Base-by-base conservation (phyloP, 1,140 invertebrate genomes). In the Vanessa atalanta region DNA sequence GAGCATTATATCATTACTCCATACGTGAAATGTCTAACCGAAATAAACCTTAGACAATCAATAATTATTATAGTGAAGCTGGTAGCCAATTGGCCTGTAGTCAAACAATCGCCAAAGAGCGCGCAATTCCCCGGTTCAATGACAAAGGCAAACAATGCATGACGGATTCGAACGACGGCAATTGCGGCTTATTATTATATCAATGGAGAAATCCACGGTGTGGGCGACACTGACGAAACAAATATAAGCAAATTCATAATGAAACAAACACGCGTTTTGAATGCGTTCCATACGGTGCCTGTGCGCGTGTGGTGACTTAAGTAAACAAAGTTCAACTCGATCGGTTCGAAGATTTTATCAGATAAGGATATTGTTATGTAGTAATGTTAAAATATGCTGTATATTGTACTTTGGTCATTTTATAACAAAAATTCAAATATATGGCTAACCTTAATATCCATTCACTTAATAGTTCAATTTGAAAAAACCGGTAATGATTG, bases 181-280 rank as follows among this genome's bases (percentile, higher is more conserved):
- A 85, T 82, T 81, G 79, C 76, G 79, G 65, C 78, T 88, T 80
- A 79, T 86, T 86, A 84, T 79, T 86, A 78, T 85, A 88, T 88
- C 82, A 87, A 90, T 88, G 85, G 86, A 90, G 88, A 90, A 89
- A 90, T 88, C 85, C 76, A 77, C 73, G 67, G 75, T 82, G 86
- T 86, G 80, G 85, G 87, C 82, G 83, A 86, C 67, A 71, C 51
- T 73, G 78, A 72, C 43, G 72, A 83, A 83, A 82, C 82, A 81
- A 86, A 74, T 82, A 64, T 65, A 51, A 70, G 61, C 75, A 71
- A 82, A 84, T 84, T 77, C 82, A 81, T 80, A 88, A 77, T 79
- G 79, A 81, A 72, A 57, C 77, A 53, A 69, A 79, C 76, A 73
- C 75, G 65, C 70, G 76, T 73, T 89, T 87, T 80, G 76, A 78